Conservation (phyloP, 2,113 vertebrate species). For the Mobula hypostoma region DNA sequence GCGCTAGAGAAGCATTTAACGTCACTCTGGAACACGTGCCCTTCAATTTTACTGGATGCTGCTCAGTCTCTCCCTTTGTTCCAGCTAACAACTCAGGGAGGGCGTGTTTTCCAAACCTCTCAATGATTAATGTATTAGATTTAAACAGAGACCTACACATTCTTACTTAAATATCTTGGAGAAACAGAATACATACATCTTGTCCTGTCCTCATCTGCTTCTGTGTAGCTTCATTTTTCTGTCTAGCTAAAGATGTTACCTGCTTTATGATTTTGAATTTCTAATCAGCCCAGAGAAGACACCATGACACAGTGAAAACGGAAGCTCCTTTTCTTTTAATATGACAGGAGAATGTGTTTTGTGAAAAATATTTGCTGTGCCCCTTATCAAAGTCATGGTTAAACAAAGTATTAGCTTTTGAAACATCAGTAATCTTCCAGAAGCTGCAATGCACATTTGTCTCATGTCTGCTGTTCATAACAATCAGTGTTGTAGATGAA, state of each 20-base stretch:
- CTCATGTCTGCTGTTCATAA: neutral
- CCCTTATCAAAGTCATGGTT: neutral
- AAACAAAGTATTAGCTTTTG: neutral
- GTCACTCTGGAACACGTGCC: neutral
- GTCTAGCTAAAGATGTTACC: neutral
- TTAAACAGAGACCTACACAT: neutral
- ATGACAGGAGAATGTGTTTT: neutral
- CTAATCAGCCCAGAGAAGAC: neutral
- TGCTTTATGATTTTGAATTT: neutral
- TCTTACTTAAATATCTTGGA: neutral
- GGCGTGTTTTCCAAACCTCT: neutral
- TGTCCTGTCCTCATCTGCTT: neutral
- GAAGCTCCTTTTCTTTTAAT: too few species aligned
- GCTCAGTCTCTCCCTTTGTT: neutral
- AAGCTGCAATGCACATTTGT: neutral
- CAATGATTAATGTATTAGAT: neutral
- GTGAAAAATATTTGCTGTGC: neutral
- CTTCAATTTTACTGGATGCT: neutral
- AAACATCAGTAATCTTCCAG: neutral
- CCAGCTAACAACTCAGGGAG: neutral
- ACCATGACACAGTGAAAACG: neutral
- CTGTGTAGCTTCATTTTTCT: neutral
- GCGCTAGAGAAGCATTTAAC: constrained; percentile 10
- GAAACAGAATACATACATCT: neutral
- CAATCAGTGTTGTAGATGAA: neutral